These are phyloP conservation scores for Meloidogyne floridensis DNA, from an alignment of 1,140 invertebrate genomes.

Conservation along the genomic window DNA sequence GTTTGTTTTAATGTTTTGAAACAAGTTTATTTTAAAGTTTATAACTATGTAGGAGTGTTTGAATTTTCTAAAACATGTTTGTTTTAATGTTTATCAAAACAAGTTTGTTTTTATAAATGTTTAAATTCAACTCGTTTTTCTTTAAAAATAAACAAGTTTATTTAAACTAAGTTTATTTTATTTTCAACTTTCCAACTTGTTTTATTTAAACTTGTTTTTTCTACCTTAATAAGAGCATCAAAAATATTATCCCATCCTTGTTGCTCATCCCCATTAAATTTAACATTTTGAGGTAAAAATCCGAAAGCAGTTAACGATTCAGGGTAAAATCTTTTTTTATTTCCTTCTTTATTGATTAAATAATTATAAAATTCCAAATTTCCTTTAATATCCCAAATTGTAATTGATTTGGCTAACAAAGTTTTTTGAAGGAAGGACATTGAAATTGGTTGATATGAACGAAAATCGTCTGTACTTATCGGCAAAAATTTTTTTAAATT, in stretches of 20 bases:
- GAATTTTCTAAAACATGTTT: no score
- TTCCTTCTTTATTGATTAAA: conserved; percentile 11
- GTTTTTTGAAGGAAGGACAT: conserved; percentile 11
- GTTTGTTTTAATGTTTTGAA: no score
- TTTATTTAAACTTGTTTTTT: background rate
- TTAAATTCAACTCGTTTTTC: no score
- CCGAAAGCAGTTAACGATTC: conserved; percentile 17
- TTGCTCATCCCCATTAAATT: background rate
- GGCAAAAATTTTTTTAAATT: conserved; percentile 8
- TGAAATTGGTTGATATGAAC: conserved; percentile 11
- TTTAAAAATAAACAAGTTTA: no score
- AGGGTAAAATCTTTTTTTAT: background rate
- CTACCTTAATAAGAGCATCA: conserved; percentile 25
- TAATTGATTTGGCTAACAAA: background rate
- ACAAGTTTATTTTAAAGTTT: no score
- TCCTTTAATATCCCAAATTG: conserved; percentile 28
- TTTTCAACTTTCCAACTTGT: no score
- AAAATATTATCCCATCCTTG: conserved; percentile 16
- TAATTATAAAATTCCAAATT: conserved; percentile 23
- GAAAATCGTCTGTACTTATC: background rate
- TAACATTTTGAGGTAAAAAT: conserved; percentile 14
- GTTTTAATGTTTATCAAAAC: no score
- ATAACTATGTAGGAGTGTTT: no score
- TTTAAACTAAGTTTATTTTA: no score
- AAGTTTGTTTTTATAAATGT: no score